Conservation (phyloP, 2,113 vertebrate species). For the Leucosticte australis region DNA sequence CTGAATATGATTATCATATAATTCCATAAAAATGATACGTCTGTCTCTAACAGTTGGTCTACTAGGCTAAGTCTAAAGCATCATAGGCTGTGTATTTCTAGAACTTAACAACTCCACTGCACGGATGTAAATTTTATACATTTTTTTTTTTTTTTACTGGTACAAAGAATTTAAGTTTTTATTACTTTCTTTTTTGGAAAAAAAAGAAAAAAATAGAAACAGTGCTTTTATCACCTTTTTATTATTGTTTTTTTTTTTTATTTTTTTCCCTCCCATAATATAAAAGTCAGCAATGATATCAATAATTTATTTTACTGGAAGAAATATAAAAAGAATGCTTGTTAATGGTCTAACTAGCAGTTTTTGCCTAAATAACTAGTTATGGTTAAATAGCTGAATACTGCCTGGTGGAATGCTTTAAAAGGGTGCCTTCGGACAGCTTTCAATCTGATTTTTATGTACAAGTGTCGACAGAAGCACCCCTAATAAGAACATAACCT, state of each 20-base stretch:
- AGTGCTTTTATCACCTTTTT: conserved; percentile 85
- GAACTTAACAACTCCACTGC: conserved; percentile 93
- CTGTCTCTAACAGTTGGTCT: conserved; percentile 88
- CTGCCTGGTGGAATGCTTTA: conserved; percentile 81
- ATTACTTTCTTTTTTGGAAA: conserved; percentile 86
- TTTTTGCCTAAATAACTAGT: conserved; percentile 82
- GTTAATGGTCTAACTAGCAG: conserved; percentile 84
- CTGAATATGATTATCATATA: conserved; percentile 85
- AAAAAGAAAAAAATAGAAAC: conserved; percentile 91
- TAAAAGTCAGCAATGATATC: conserved; percentile 95
- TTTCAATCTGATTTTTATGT: conserved; percentile 76
- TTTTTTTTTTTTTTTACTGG: conserved; percentile 77
- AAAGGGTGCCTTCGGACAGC: conserved; percentile 75
- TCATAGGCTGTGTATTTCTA: conserved; percentile 89
- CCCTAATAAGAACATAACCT: conserved; percentile 81
- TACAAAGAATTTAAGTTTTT: conserved; percentile 87
- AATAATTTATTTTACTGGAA: conserved; percentile 93
- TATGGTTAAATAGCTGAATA: conserved; percentile 84
- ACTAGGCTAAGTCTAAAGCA: conserved; percentile 93
- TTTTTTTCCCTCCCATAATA: conserved; percentile 89
- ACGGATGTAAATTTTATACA: conserved; percentile 93
- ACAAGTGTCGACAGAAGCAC: conserved; percentile 72
- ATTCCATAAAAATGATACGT: conserved; percentile 91
- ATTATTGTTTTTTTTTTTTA: conserved; percentile 79
- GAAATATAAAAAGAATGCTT: conserved; percentile 93